Base-by-base conservation (phyloP, 1,140 invertebrate species). In the Drosophila nasuta region DNA sequence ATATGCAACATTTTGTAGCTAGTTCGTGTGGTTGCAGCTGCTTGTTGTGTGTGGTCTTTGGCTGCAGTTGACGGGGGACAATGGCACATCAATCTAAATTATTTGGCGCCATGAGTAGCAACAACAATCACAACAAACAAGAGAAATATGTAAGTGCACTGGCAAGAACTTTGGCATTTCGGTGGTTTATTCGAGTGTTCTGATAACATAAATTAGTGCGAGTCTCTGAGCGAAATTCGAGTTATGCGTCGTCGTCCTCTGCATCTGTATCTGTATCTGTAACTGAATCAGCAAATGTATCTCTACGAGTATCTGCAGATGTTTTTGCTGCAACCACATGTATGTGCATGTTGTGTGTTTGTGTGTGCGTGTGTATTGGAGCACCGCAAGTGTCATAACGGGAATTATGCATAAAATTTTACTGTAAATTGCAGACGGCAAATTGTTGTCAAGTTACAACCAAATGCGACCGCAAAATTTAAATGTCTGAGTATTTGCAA, bases 351-450 rank as follows among this genome's bases (percentile, higher is more conserved):
- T 20, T 20, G 8, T 54, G 13, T n/a, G n/a, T 65, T 1, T 46
- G 25, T 38, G 28, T 70, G 54, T 17, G 15, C 15, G 15, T 17
- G 68, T 73, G 43, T 63, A 33, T 63, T 46, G 43, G 59, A 56
- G 63, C 51, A 77, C 79, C 82, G 65, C 83, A 88, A 87, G 79
- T 82, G 79, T 88, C 82, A 87, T 82, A 80, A 82, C 76, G 72
- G 79, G 83, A 87, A 87, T 87, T 77, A 87, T 88, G 83, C 83
- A 88, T 82, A 80, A 75, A 88, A 88, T 87, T 87, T 63, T 45
- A 87, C 76, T 87, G 79, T 78, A 81, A 86, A 81, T 85, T 85
- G 82, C 75, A 81, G 72, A 60, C 63, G 82, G 70, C 65, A 68
- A 77, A 87, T 66, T 70, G 54, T 75, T 72, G 67, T 64, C 73